Evolutionary conservation across 1,140 invertebrate species (phyloP).

Genomic region (Monomorium pharaonis): DNA sequence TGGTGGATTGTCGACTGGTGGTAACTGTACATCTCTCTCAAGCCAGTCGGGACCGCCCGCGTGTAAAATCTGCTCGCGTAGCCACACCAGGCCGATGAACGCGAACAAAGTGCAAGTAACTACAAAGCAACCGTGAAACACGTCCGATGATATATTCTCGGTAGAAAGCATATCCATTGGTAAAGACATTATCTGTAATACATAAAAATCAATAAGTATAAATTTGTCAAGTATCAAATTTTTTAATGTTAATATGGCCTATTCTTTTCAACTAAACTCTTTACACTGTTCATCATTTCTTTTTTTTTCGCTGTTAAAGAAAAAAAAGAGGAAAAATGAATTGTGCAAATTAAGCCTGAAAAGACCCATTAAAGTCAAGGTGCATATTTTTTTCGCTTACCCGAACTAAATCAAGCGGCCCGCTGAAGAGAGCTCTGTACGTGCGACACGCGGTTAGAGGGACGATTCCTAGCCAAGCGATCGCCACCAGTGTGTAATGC

Average conservation of each 20-base stretch:
- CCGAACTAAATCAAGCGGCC: constrained; percentile 91
- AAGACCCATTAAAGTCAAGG: not conserved
- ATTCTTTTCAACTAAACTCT: no score
- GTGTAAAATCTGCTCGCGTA: constrained; percentile 98
- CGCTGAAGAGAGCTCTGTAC: constrained; percentile 96
- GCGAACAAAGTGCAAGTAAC: constrained; percentile 98
- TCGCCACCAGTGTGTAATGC: constrained; percentile 97
- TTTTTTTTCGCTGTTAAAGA: no score
- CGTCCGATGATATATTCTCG: constrained; percentile 96
- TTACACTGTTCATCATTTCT: no score
- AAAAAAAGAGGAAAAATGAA: no score
- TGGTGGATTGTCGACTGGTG: constrained; percentile 81
- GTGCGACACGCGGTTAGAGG: constrained; percentile 98
- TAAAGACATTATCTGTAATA: constrained; percentile 89
- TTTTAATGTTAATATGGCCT: not conserved
- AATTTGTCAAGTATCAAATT: not conserved
- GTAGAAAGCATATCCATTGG: constrained; percentile 97
- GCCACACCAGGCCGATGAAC: constrained; percentile 98
- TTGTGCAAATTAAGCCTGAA: no score
- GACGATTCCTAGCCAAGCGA: constrained; percentile 99
- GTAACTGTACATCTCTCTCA: constrained; percentile 87
- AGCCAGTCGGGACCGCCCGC: constrained; percentile 98
- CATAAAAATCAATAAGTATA: not conserved
- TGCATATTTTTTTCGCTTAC: constrained; percentile 71
- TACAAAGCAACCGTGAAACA: constrained; percentile 98